Percentiles rank a stretch among this genome's conserved stretches.
Conservation (phyloP, 2,113 vertebrate species). For the Coptodon bakossiorum region DNA sequence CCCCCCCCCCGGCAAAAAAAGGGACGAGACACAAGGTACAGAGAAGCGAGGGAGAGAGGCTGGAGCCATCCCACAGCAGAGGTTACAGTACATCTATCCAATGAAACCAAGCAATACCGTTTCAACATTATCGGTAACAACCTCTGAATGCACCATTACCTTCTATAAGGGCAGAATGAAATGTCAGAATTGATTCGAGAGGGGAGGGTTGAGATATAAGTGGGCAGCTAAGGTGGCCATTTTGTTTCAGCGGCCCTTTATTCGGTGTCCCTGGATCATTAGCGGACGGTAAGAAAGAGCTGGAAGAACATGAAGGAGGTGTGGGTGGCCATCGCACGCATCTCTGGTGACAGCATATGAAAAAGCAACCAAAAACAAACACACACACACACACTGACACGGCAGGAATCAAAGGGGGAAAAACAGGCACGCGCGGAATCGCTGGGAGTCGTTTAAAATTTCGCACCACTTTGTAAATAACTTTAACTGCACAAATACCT, state of each 20-base stretch:
- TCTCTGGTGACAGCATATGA: conserved; percentile 34
- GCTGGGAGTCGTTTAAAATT: conserved; percentile 49
- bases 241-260: conserved; percentile 51
- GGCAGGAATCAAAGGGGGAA: neutral
- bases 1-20: neutral
- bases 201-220: conserved; percentile 49
- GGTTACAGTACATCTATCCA: conserved; percentile 46
- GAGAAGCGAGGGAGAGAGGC: neutral
- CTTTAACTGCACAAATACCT: conserved; percentile 58
- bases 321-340: conserved; percentile 3
- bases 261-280: conserved; percentile 51
- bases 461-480: conserved; percentile 56
- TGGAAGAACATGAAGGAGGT: conserved; percentile 35
- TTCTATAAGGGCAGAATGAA: conserved; percentile 68
- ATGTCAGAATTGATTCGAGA: conserved; percentile 67
- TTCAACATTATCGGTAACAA: conserved; percentile 65
- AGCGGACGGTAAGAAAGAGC: conserved; percentile 15
- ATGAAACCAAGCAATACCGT: conserved; percentile 51
- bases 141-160: conserved; percentile 69
- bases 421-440: neutral
- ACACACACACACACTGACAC: neutral
- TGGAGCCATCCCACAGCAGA: conserved; percentile 14
- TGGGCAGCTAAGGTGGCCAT: conserved; percentile 50
- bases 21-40: neutral
- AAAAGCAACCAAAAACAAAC: neutral